These are phyloP conservation scores for Saccopteryx leptura DNA, from an alignment of 2,113 vertebrate species.

Conservation along the genomic window DNA sequence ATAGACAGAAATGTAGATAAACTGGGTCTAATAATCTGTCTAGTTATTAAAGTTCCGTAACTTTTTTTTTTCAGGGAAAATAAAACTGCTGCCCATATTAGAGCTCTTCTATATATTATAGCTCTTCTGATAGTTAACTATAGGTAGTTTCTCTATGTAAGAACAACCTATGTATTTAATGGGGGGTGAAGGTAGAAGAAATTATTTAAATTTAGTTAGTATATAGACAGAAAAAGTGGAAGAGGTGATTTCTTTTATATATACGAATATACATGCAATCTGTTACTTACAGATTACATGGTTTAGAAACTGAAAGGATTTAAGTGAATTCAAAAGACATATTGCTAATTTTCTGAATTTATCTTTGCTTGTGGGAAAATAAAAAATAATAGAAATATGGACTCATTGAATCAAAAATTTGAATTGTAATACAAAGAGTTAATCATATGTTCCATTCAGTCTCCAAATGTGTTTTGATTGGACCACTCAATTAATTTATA, in stretches of 20 bases:
- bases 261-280: not conserved
- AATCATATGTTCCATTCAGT: not conserved
- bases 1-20: not conserved
- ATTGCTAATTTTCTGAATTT: not conserved
- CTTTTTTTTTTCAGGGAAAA: not conserved
- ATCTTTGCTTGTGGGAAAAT: not conserved
- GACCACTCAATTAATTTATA: not conserved
- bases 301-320: not conserved
- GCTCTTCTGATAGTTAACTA: not conserved
- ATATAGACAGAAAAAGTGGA: not conserved
- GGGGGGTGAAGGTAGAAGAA: fast-evolving
- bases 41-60: not conserved
- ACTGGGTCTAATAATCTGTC: not conserved
- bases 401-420: not conserved
- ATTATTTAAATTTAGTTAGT: not conserved
- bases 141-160: not conserved
- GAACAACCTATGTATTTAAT: not conserved
- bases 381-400: not conserved
- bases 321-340: not conserved
- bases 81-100: not conserved
- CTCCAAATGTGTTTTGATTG: not conserved
- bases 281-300: not conserved
- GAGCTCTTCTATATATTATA: not conserved
- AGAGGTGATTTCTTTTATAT: not conserved
- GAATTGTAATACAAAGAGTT: not conserved